Conservation (phyloP, 2,797 vertebrate species). For the Poecilia gillii region DNA sequence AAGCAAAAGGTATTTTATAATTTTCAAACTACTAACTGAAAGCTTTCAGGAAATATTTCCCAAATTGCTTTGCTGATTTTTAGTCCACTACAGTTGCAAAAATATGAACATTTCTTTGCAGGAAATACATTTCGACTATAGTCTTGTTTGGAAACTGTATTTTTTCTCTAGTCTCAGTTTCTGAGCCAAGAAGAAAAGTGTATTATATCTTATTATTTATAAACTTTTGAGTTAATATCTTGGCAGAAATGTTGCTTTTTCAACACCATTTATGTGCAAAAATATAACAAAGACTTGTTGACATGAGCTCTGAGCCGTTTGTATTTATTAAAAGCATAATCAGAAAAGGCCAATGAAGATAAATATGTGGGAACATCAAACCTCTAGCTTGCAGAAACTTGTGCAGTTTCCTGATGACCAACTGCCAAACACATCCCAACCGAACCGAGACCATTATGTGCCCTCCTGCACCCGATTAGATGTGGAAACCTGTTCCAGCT, state of each 20-base stretch:
- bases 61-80: neutral
- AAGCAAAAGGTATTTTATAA: neutral
- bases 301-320: neutral
- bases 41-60: neutral
- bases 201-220: neutral
- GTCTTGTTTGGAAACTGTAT: neutral
- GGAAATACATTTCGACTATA: neutral
- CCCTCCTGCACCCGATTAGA: conserved; percentile 24
- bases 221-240: neutral
- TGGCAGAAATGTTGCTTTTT: neutral
- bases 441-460: conserved; percentile 9
- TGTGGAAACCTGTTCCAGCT: conserved; percentile 9
- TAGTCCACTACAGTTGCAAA: neutral
- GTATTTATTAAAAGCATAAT: neutral
- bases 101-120: neutral
- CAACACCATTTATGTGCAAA: neutral
- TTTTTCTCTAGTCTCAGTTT: neutral
- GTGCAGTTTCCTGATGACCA: conserved; percentile 26
- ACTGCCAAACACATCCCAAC: conserved; percentile 15
- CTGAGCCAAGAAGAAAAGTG: neutral
- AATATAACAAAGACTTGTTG: neutral
- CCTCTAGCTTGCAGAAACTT: conserved; percentile 4
- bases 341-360: neutral
- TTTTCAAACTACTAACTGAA: neutral
- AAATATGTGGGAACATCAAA: conserved; percentile 13